These are phyloP conservation scores for Stratiomys singularior DNA, from an alignment of 2,888 invertebrate genomes.

Conservation along the genomic window DNA sequence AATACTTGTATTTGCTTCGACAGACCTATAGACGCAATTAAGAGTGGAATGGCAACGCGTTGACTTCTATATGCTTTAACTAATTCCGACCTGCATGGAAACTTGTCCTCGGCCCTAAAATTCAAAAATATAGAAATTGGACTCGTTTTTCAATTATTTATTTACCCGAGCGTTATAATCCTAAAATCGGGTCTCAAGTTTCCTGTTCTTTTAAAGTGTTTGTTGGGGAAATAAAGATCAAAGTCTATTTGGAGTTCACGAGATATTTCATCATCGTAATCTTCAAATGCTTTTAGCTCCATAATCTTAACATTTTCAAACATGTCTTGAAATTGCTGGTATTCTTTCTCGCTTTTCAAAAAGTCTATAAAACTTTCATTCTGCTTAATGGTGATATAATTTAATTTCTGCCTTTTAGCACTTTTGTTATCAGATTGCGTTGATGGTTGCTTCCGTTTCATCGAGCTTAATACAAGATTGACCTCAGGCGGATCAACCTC, in stretches of 20 bases:
- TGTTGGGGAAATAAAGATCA: constrained; percentile 57
- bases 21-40: constrained; percentile 62
- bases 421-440: constrained; percentile 48
- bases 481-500: constrained; percentile 2
- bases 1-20: constrained; percentile 64
- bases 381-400: neutral
- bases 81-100: constrained; percentile 59
- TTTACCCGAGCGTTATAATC: constrained; percentile 56
- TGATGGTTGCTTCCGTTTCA: constrained; percentile 32
- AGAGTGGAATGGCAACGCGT: constrained; percentile 56
- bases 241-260: constrained; percentile 57
- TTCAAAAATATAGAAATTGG: neutral
- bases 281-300: constrained; percentile 51
- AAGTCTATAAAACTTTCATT: constrained; percentile 57
- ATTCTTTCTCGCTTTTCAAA: constrained; percentile 57
- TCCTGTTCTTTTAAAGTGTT: constrained; percentile 58
- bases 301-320: constrained; percentile 61
- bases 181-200: constrained; percentile 59
- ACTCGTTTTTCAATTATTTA: neutral
- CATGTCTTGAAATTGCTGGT: constrained; percentile 55
- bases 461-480: neutral
- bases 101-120: constrained; percentile 53
- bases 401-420: constrained; percentile 9
- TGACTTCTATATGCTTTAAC: constrained; percentile 56
- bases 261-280: constrained; percentile 41